Evolutionary conservation across 37 sponge, comb jelly and placozoan species (phyloP).

Genomic region (Crambe crambe): DNA sequence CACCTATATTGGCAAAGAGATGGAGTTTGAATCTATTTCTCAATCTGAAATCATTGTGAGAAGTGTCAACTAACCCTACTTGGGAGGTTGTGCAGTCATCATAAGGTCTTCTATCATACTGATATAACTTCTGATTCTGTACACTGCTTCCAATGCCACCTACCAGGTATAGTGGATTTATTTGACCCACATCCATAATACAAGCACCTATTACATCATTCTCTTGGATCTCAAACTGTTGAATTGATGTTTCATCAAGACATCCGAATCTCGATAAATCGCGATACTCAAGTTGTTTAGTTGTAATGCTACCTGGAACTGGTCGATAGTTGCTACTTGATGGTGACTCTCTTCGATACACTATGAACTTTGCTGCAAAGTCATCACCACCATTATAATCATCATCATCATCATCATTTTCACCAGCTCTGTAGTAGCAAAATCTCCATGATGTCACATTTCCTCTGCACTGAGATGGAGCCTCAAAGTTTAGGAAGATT

Average conservation of each 20-base stretch:
- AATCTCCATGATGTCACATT: slow-evolving; percentile 4
- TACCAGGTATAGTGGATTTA: not conserved
- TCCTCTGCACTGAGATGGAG: slow-evolving; percentile 6
- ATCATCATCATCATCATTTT: not conserved
- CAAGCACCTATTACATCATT: not conserved
- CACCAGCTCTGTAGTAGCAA: slow-evolving; percentile 5
- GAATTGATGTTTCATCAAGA: not conserved
- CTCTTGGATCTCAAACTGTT: not conserved
- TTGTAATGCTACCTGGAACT: not conserved
- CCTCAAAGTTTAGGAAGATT: not conserved
- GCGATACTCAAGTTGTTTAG: not conserved
- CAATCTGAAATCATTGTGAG: not conserved
- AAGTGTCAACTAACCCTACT: not conserved
- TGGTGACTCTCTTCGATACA: not conserved
- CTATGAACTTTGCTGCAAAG: not conserved
- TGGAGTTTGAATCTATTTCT: not conserved
- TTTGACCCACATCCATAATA: not conserved
- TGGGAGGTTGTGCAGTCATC: not conserved
- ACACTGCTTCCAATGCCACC: not conserved
- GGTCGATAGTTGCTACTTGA: not conserved
- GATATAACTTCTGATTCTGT: not conserved
- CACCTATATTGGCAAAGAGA: not conserved
- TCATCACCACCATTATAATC: not conserved
- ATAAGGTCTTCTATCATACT: not conserved
- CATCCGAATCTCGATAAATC: not conserved